A percentile compares a stretch with the other conserved stretches of the same genome.
Evolutionary conservation across 2,888 invertebrate species (phyloP).

Genomic region (Euplexia lucipara): DNA sequence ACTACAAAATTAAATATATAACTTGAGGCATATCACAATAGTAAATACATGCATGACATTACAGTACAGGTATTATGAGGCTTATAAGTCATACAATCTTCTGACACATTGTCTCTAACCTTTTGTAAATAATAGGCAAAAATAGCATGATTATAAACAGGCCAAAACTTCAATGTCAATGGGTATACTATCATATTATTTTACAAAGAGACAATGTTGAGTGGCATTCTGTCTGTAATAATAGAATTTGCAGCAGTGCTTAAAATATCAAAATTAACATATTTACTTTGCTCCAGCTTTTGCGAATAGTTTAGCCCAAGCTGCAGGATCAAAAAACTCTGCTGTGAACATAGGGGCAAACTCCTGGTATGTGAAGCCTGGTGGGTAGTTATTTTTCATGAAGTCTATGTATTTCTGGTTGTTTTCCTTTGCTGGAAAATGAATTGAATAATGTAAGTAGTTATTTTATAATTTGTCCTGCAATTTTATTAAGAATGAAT

Average conservation of each 20-base stretch:
- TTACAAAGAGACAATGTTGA: too few species aligned
- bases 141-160: too few species aligned
- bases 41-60: too few species aligned
- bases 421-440: conserved; percentile 29
- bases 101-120: too few species aligned
- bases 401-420: conserved; percentile 90
- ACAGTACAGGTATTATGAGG: too few species aligned
- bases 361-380: conserved; percentile 97
- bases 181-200: too few species aligned
- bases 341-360: conserved; percentile 97
- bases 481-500: background rate
- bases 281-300: conserved; percentile 96
- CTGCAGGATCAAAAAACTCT: conserved; percentile 96
- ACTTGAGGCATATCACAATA: too few species aligned
- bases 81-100: too few species aligned
- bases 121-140: too few species aligned
- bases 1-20: too few species aligned
- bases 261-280: conserved; percentile 1
- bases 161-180: too few species aligned
- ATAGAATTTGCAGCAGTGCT: background rate
- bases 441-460: background rate
- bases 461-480: background rate
- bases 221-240: too few species aligned
- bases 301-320: conserved; percentile 96
- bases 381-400: conserved; percentile 96